phyloP scores from a whole-genome alignment of 2,113 vertebrate species.

The Micronycteris hirsuta region DNA sequence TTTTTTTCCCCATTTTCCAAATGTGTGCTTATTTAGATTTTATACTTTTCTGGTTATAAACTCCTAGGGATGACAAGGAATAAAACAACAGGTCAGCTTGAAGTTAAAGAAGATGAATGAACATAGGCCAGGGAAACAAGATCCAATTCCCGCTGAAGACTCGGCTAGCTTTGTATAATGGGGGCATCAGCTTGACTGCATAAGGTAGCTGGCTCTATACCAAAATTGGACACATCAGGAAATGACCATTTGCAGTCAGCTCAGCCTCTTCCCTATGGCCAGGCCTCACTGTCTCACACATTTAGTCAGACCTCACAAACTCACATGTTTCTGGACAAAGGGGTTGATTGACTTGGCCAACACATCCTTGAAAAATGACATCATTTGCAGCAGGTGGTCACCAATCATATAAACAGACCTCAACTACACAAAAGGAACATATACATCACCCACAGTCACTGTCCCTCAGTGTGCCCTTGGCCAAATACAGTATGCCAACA shows the following conservation, averaged over 20 bases:
- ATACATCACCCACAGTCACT: neutral
- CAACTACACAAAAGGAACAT: neutral
- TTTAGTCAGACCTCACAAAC: neutral
- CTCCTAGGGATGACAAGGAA: neutral
- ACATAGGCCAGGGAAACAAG: neutral
- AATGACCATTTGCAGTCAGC: neutral
- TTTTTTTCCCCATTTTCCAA: neutral
- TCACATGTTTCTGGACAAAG: neutral
- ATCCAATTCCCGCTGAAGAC: neutral
- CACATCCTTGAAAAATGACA: neutral
- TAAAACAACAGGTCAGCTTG: neutral
- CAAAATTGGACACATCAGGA: neutral
- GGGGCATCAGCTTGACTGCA: neutral
- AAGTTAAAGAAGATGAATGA: constrained; percentile 45
- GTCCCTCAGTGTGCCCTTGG: neutral
- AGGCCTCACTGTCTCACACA: neutral
- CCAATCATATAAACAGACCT: neutral
- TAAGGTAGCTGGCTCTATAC: neutral
- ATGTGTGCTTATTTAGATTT: neutral
- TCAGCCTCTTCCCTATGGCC: neutral
- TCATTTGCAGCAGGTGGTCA: neutral
- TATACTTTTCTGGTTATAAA: neutral
- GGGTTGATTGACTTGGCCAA: neutral
- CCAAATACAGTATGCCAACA: neutral
- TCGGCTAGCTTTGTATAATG: neutral